Base-by-base conservation (phyloP, 2,888 invertebrate species). In the Pseudococcus longispinus region DNA sequence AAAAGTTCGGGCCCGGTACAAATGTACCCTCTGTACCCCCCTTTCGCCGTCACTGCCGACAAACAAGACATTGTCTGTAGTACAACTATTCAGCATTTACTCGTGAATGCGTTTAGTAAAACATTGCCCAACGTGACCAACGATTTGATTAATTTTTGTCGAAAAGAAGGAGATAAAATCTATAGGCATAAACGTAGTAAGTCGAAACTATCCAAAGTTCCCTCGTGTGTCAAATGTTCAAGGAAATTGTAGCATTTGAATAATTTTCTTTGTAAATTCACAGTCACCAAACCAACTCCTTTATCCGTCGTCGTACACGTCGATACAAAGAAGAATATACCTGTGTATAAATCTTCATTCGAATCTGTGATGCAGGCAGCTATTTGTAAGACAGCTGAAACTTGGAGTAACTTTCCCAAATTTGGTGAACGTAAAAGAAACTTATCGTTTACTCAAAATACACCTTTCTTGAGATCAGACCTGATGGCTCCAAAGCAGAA, bases 221-320 rank as follows among this genome's bases (percentile, higher is more conserved):
- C 1, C 20, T 13, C 13, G 2, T 55, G n/a, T 55, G 1, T 6
- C 37, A 0, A 2, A 6, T 55, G n/a, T 74, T 20, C 18, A 13
- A 20, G 20, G 20, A 18, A 13, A 70, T 77, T 80, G 70, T 29
- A 18, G 11, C 42, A 88, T 87, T 92, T 92, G 88, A n/a, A n/a
- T n/a, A n/a, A n/a, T n/a, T n/a, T n/a, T n/a, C n/a, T n/a, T n/a
- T n/a, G n/a, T n/a, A n/a, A n/a, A n/a, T n/a, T n/a, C n/a, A n/a
- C 91, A 93, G 93, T 92, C 46, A 80, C 90, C 0, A 91, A 91
- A 51, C 92, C 93, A 0, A 92, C 92, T 87, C 93, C 94, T 0
- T 91, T 94, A 91, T 93, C 94, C 0, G 93, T 93, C 15, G 92
- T 90, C 88, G 92, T 93, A 0, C 92, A 93, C 89, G 37, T 91